Conservation (phyloP, 2,888 invertebrate species). For the Trissolcus brochymenae region DNA sequence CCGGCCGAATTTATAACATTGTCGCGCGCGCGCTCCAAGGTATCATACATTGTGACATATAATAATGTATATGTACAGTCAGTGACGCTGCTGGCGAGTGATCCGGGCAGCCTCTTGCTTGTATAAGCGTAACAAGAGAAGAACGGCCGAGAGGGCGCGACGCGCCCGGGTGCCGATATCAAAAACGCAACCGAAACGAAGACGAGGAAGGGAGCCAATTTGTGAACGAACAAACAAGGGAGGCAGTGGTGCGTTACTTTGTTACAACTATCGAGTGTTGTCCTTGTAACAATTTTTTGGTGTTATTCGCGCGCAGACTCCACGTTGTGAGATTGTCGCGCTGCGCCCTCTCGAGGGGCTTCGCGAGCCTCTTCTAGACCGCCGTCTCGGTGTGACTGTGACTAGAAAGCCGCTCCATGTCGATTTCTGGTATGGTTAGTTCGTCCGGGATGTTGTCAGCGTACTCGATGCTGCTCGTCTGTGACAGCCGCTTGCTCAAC, state of each 20-base stretch:
- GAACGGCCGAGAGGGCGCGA: conserved; percentile 53
- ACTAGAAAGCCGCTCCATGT: conserved; percentile 93
- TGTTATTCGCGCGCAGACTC: conserved; percentile 3
- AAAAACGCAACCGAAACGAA: conserved; percentile 25
- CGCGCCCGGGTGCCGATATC: conserved; percentile 24
- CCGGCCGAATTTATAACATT: conserved; percentile 17
- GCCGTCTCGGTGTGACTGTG: conserved; percentile 97
- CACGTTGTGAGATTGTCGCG: conserved; percentile 31
- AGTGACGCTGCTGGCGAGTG: conserved; percentile 21
- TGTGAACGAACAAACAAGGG: conserved; percentile 37
- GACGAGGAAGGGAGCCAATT: conserved; percentile 17
- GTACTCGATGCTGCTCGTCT: conserved; percentile 94
- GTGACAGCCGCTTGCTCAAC: conserved; percentile 93
- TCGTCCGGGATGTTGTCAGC: conserved; percentile 92
- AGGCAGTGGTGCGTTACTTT: conserved; percentile 57
- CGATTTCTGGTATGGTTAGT: conserved; percentile 93
- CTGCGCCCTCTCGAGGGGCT: conserved; percentile 37
- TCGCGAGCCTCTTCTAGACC: conserved; percentile 80
- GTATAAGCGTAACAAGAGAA: conserved; percentile 54
- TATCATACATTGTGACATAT: conserved; percentile 1
- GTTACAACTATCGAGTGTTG: conserved; percentile 43
- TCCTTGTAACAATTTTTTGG: conserved; percentile 26
- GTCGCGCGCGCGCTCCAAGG: conserved; percentile 18
- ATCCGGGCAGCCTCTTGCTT: conserved; percentile 45
- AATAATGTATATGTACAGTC: conserved; percentile 1